A percentile compares a stretch with the other conserved stretches of the same genome.
Evolutionary conservation across 2,888 invertebrate species (phyloP).

Genomic region (Cylloceria caligata): DNA sequence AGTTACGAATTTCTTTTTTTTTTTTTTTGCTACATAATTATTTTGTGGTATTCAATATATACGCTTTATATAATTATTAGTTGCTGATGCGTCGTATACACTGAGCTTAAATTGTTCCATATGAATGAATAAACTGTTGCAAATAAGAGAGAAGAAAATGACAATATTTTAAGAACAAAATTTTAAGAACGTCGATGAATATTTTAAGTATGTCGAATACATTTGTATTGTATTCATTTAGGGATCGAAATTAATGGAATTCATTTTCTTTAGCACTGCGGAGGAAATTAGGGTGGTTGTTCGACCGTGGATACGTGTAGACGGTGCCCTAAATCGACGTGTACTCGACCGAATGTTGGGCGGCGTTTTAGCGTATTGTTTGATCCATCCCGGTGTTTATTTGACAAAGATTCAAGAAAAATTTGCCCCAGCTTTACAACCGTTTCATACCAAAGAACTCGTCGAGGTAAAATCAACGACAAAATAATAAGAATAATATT

Average conservation of each 20-base stretch:
- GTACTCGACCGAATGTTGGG: conserved; percentile 90
- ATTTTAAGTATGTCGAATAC: too few relatives aligned
- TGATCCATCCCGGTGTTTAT: conserved; percentile 87
- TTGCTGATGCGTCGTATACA: too few relatives aligned
- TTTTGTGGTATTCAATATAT: too few relatives aligned
- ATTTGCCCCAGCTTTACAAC: conserved; percentile 88
- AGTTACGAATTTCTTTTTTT: conserved; percentile 42
- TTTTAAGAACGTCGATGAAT: too few relatives aligned
- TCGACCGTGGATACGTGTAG: conserved; percentile 91
- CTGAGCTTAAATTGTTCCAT: too few relatives aligned
- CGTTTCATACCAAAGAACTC: conserved; percentile 88
- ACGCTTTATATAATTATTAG: too few relatives aligned
- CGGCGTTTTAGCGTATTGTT: conserved; percentile 88
- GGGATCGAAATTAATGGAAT: background rate
- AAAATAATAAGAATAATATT: too few relatives aligned
- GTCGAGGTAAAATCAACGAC: conserved; percentile 85
- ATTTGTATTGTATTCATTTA: too few relatives aligned
- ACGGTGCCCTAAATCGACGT: conserved; percentile 89
- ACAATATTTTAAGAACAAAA: background rate
- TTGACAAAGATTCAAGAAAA: conserved; percentile 86
- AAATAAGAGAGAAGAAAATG: conserved; percentile 10
- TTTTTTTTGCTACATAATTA: background rate
- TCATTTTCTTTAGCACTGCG: conserved; percentile 75
- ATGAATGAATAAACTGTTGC: background rate
- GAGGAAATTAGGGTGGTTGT: conserved; percentile 84